These are phyloP conservation scores for Nyctibius grandis DNA, from an alignment of 2,797 vertebrate genomes.

Conservation along the genomic window DNA sequence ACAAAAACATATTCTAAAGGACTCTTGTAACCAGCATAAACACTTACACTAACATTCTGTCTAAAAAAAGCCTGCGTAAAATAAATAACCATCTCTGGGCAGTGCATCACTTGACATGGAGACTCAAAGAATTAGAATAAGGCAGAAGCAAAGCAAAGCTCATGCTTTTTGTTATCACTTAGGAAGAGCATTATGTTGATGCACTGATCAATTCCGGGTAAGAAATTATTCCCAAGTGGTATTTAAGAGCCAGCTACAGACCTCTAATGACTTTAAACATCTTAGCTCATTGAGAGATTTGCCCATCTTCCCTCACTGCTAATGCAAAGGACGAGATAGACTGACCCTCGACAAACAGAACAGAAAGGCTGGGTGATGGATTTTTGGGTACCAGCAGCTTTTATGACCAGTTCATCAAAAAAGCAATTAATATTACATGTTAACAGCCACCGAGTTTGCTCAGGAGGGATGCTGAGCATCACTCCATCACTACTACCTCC, in stretches of 20 bases:
- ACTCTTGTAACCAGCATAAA: neutral
- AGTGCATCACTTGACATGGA: fast-evolving
- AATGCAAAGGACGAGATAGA: neutral
- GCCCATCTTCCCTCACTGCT: neutral
- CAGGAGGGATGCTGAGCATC: neutral
- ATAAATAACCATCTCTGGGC: neutral
- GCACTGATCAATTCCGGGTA: neutral
- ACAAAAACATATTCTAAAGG: neutral
- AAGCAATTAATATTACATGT: neutral
- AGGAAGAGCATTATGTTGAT: neutral
- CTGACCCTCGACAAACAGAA: neutral
- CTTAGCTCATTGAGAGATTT: neutral
- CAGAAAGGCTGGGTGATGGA: neutral
- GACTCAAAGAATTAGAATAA: neutral
- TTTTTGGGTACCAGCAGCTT: neutral
- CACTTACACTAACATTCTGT: neutral
- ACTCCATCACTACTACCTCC: too few relatives aligned
- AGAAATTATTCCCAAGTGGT: neutral
- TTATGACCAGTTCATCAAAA: neutral
- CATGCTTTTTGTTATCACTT: neutral
- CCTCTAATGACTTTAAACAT: neutral
- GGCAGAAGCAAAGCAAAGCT: neutral
- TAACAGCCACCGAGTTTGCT: neutral
- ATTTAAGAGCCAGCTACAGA: neutral
- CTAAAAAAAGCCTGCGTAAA: neutral